phyloP scores from a whole-genome alignment of 2,888 invertebrate species.

The Drosophila rubida region DNA sequence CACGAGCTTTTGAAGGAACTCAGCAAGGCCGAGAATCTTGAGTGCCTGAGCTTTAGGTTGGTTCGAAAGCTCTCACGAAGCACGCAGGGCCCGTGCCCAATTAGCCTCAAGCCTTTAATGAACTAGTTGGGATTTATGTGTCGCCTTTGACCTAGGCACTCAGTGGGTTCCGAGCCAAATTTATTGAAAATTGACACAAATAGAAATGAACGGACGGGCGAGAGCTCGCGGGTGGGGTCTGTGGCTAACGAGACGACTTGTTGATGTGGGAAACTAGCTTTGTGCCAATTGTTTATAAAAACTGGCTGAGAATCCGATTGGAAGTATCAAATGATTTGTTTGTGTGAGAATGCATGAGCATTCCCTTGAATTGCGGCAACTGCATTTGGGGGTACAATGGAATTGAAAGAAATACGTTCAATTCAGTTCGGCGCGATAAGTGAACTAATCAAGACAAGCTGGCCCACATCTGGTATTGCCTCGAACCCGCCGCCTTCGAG shows the following conservation, averaged over 20 bases:
- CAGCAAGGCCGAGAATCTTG: background rate
- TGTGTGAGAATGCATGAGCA: constrained; percentile 1
- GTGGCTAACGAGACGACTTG: constrained; percentile 36
- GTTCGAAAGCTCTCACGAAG: constrained; percentile 23
- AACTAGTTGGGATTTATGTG: constrained; percentile 50
- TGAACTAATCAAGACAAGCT: constrained; percentile 28
- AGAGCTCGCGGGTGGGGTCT: background rate
- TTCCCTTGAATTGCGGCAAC: constrained; percentile 28
- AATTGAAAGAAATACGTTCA: background rate
- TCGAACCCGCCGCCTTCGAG: constrained; percentile 60
- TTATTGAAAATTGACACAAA: constrained; percentile 49
- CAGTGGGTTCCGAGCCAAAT: constrained; percentile 12
- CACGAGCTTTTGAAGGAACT: constrained; percentile 8
- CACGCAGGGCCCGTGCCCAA: constrained; percentile 11
- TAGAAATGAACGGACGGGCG: constrained; percentile 41
- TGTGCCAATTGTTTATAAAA: constrained; percentile 20
- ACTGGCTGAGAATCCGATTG: background rate
- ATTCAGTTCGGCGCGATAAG: constrained; percentile 39
- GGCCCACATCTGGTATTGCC: constrained; percentile 30
- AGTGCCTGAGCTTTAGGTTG: constrained; percentile 14
- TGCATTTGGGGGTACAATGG: constrained; percentile 8
- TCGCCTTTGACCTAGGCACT: constrained; percentile 23
- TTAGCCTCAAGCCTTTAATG: constrained; percentile 46
- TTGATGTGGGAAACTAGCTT: constrained; percentile 39
- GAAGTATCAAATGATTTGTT: constrained; percentile 25